Evolutionary conservation across 2,797 vertebrate species (phyloP).

Genomic region (Tarsius wallacei): DNA sequence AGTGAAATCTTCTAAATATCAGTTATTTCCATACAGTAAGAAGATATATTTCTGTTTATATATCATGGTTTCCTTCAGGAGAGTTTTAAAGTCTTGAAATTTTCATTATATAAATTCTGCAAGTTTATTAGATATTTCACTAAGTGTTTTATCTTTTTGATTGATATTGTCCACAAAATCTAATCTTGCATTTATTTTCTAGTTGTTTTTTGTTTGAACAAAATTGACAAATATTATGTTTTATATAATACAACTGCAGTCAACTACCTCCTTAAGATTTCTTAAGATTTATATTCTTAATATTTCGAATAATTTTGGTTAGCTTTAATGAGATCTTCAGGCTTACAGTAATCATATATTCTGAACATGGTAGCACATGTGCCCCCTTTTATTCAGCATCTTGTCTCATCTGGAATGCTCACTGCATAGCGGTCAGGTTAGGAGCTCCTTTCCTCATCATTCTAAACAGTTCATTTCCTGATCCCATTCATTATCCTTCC

Average conservation of each 20-base stretch:
- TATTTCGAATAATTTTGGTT: not conserved
- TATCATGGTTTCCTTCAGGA: not conserved
- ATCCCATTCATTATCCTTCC: not conserved
- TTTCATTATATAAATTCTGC: not conserved
- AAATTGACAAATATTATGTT: not conserved
- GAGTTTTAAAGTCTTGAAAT: not conserved
- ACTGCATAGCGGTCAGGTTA: not conserved
- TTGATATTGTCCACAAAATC: not conserved
- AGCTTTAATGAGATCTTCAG: not conserved
- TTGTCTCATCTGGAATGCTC: not conserved
- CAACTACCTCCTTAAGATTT: not conserved
- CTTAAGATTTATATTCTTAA: not conserved
- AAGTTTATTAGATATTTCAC: constrained; percentile 20
- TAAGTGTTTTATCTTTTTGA: not conserved
- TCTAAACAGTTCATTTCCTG: not conserved
- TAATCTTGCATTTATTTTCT: constrained; percentile 10
- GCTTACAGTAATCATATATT: not conserved
- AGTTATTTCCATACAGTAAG: not conserved
- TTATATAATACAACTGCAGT: not conserved
- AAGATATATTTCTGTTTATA: not conserved
- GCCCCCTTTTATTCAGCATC: not conserved
- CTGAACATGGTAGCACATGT: not conserved
- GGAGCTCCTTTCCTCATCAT: too few species aligned
- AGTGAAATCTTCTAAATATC: constrained; percentile 25
- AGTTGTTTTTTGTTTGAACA: constrained; percentile 6